Evolutionary conservation across 2,797 vertebrate species (phyloP).

Genomic region (Sebastes hubbsi): DNA sequence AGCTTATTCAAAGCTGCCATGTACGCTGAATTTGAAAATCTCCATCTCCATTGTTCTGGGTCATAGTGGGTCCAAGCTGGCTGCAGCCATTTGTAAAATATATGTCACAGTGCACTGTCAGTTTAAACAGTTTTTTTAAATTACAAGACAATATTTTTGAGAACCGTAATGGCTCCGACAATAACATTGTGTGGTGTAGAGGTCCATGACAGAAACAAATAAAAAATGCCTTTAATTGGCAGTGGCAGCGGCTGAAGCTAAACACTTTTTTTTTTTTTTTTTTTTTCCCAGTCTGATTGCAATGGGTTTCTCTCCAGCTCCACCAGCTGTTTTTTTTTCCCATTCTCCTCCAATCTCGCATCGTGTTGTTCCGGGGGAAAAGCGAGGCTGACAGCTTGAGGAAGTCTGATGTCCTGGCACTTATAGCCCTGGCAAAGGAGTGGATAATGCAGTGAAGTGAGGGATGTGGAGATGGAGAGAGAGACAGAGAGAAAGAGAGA

Average conservation of each 20-base stretch:
- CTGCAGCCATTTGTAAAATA: conserved; percentile 1
- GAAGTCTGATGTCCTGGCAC: conserved; percentile 72
- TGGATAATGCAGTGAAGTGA: conserved; percentile 66
- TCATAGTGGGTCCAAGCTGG: background rate
- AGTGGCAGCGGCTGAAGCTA: conserved; percentile 29
- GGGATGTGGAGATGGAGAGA: conserved; percentile 34
- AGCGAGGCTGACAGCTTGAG: conserved; percentile 69
- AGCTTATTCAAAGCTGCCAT: background rate
- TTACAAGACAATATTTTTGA: background rate
- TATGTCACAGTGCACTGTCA: background rate
- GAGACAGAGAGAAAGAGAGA: conserved; percentile 3
- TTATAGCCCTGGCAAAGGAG: conserved; percentile 63
- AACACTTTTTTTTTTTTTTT: conserved; percentile 3
- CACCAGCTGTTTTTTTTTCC: conserved; percentile 60
- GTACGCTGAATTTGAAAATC: background rate
- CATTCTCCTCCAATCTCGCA: conserved; percentile 39
- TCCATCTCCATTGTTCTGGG: background rate
- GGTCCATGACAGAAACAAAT: conserved; percentile 42
- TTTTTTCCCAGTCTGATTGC: conserved; percentile 2
- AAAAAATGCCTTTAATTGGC: conserved; percentile 61
- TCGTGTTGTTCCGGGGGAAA: conserved; percentile 45
- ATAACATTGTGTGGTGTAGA: background rate
- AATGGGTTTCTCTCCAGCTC: conserved; percentile 43
- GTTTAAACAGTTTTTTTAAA: conserved; percentile 3
- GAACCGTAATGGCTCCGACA: background rate